Conservation (phyloP, 1,140 invertebrate species). For the Aphis craccivora region DNA sequence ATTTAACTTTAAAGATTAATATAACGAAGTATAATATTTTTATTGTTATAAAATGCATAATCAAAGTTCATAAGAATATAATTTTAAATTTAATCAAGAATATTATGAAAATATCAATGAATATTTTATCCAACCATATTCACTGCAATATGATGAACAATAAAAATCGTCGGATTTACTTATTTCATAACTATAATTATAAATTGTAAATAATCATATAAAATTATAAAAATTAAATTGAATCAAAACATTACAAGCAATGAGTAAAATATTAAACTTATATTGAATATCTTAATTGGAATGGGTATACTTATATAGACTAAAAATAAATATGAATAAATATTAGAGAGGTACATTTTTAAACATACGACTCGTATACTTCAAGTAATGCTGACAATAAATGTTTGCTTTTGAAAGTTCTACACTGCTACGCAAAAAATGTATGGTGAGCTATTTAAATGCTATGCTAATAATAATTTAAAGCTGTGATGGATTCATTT, state of each 20-base stretch:
- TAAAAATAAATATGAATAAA: not conserved
- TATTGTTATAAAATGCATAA: too few species aligned
- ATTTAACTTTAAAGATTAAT: too few species aligned
- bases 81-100: too few species aligned
- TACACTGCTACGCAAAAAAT: conserved; percentile 15
- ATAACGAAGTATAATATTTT: too few species aligned
- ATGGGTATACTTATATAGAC: not conserved
- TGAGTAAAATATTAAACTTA: not conserved
- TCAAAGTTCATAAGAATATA: too few species aligned
- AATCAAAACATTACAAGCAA: not conserved
- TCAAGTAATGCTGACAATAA: not conserved
- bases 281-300: not conserved
- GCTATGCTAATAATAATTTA: conserved; percentile 41
- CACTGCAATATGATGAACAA: too few species aligned
- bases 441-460: conserved; percentile 36
- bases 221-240: not conserved
- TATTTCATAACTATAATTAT: not conserved
- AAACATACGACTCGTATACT: not conserved
- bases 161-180: not conserved
- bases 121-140: too few species aligned
- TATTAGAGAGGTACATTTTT: not conserved
- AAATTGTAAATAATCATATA: not conserved
- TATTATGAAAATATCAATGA: too few species aligned
- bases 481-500: conserved; percentile 27
- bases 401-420: conserved; percentile 29